phyloP scores from a whole-genome alignment of 2,797 vertebrate genomes.

The Momotus momota region DNA sequence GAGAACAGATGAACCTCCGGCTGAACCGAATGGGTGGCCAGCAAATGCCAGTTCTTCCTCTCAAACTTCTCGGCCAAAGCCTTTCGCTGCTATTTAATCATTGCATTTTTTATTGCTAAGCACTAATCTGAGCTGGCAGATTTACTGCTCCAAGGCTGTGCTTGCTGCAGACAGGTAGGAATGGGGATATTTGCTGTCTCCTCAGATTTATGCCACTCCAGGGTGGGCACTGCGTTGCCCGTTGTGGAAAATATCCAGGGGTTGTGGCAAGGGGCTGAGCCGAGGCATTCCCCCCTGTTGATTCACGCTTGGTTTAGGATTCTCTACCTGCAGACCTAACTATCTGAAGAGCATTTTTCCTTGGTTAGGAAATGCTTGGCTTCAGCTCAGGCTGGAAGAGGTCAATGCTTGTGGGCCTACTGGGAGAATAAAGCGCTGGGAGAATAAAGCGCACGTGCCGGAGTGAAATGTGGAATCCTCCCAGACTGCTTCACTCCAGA shows the following conservation, averaged over 20 bases:
- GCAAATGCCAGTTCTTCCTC: not conserved
- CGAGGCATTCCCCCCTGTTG: not conserved
- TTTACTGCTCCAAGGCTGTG: not conserved
- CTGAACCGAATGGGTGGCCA: not conserved
- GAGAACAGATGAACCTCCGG: not conserved
- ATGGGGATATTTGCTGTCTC: not conserved
- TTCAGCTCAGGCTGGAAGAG: not conserved
- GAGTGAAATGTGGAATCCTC: not conserved
- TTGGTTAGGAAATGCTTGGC: not conserved
- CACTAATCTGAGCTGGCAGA: not conserved
- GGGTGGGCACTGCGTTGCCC: not conserved
- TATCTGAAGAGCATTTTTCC: not conserved
- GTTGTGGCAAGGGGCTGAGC: not conserved
- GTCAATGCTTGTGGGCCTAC: not conserved
- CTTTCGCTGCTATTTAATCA: not conserved
- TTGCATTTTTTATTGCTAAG: not conserved
- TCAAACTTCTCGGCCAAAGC: not conserved
- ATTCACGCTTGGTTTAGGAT: not conserved
- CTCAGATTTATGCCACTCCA: not conserved
- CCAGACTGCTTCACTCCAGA: not conserved
- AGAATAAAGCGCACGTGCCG: not conserved
- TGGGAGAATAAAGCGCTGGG: not conserved
- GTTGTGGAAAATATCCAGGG: not conserved
- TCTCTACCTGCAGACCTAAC: not conserved
- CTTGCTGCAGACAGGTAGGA: slow-evolving; percentile 18